Evolutionary conservation across 2,797 vertebrate genomes (phyloP).

Genomic region (Megaceryle alcyon): DNA sequence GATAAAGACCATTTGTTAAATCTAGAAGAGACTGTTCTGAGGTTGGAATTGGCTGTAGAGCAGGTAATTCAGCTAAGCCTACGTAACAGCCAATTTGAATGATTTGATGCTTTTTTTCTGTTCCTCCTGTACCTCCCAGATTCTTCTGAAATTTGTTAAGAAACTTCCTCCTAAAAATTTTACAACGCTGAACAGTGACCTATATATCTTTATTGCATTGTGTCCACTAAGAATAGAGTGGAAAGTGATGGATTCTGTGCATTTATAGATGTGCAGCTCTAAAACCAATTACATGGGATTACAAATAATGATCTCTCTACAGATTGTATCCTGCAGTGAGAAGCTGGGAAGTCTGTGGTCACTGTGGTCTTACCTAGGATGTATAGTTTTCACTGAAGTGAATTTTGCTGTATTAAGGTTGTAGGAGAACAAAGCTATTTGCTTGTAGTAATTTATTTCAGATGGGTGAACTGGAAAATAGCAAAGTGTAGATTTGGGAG

Average conservation of each 20-base stretch:
- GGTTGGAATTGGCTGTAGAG: neutral
- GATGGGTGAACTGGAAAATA: neutral
- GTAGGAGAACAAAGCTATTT: neutral
- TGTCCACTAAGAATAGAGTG: neutral
- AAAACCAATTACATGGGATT: neutral
- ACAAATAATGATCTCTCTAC: neutral
- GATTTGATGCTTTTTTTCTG: neutral
- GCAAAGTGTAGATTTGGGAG: neutral
- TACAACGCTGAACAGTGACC: neutral
- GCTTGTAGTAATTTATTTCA: neutral
- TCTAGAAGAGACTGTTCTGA: neutral
- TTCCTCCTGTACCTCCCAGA: neutral
- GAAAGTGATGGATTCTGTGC: neutral
- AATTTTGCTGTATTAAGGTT: neutral
- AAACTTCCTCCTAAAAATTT: neutral
- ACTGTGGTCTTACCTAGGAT: neutral
- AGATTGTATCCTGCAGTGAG: neutral
- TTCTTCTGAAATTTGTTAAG: neutral
- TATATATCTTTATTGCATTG: neutral
- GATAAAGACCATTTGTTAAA: neutral
- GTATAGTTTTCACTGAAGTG: neutral
- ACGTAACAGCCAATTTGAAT: neutral
- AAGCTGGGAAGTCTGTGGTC: neutral
- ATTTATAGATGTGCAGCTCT: neutral
- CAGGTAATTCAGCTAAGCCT: neutral